Percentiles rank a stretch among this genome's conserved stretches.
Conservation (phyloP, 2,113 vertebrate genomes). For the Hippoglossus stenolepis region DNA sequence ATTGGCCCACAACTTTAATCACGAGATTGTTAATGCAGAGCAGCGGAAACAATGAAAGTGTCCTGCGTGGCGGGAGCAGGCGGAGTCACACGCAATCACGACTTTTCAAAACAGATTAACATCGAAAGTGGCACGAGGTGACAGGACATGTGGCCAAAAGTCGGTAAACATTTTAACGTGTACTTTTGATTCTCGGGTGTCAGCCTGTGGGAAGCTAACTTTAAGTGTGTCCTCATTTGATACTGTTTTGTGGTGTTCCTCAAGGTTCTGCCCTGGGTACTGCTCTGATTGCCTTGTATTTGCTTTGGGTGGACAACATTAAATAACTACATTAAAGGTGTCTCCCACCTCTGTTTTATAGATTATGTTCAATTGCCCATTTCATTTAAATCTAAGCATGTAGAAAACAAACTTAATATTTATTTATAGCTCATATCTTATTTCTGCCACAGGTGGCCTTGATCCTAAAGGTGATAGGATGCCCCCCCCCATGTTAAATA, state of each 20-base stretch:
- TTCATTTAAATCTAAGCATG: too few species aligned
- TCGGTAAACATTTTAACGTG: not conserved
- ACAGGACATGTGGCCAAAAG: not conserved
- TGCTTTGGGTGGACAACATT: not conserved
- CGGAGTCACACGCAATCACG: slow-evolving; percentile 20
- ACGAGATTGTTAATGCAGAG: slow-evolving; percentile 46
- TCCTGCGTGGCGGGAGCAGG: not conserved
- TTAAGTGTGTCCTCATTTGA: not conserved
- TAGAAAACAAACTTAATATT: too few species aligned
- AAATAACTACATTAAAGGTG: not conserved
- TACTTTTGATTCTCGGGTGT: too few species aligned
- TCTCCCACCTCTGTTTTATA: too few species aligned
- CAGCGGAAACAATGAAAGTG: slow-evolving; percentile 50
- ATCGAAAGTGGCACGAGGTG: not conserved
- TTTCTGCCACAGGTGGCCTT: too few species aligned
- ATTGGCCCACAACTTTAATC: slow-evolving; percentile 70
- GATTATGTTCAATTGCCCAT: too few species aligned
- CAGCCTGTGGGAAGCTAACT: not conserved
- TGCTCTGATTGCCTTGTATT: not conserved
- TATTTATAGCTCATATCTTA: too few species aligned
- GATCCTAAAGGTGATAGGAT: too few species aligned
- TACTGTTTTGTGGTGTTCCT: not conserved
- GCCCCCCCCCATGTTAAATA: not conserved
- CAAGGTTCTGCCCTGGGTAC: slow-evolving; percentile 1
- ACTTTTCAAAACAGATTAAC: slow-evolving; percentile 14